Evolutionary conservation across 1,140 invertebrate species (phyloP), one percentile per base, ranked within the genome.

Genomic region (Brachionus plicatilis): DNA sequence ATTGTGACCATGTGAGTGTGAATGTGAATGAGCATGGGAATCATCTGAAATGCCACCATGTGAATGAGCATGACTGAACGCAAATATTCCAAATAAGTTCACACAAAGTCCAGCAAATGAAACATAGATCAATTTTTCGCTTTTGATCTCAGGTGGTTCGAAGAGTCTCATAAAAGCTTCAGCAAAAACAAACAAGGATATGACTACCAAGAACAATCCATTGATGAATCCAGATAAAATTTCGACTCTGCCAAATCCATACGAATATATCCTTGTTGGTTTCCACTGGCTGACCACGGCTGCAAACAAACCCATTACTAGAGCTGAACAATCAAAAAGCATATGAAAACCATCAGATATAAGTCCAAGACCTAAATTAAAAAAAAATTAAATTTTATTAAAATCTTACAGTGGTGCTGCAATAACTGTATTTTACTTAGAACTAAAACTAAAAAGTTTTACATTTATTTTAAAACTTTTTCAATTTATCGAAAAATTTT

Each of bases 281-380:
- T 94, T 93, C 95, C 96, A 97, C 90, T 95, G 85, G 24, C 89
- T 87, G 89, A 92, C 91, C 1, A 99, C 92, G 3, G 96, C 94
- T 29, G 96, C 96, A 80, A 93, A 95, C 56, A 99, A 90, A 17
- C 96, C 96, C 79, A 95, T 95, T 65, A 98, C 90, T 45, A 99
- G 90, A 14, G 96, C 96, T 12, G 96, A 97, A 87, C 96, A 99
- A 89, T 99, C 97, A 90, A 99, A 99, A 88, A 99, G 96, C 97
- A 99, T 99, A 90, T 99, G 97, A 90, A 98, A 98, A 87, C 96
- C 95, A 92, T 99, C 97, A 0, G 96, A 98, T 88, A 99, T 98
- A 85, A 99, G 91, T 87, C 96, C 95, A 7, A 92, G 86, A 85
- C 72, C 72, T 76, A 5, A 12, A 14, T 29, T 17, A 43, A 75